These are phyloP conservation scores for Enteromius mattozi DNA, from an alignment of 2,797 vertebrate species.

Conservation along the genomic window DNA sequence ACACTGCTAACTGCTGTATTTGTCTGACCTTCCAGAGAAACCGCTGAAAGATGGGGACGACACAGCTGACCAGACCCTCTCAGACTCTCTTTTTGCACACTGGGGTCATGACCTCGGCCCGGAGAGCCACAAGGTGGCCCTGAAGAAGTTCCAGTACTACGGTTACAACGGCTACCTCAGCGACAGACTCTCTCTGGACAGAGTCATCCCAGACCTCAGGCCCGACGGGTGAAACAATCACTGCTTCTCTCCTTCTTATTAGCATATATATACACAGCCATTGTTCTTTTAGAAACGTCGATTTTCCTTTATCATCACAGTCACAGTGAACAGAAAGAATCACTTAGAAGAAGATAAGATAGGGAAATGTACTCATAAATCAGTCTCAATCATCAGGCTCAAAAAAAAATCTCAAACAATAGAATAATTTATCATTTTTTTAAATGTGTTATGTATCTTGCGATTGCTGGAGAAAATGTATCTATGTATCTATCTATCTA, in stretches of 20 bases:
- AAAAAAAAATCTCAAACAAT: too few relatives aligned
- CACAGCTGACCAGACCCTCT: constrained; percentile 82
- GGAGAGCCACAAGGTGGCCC: constrained; percentile 86
- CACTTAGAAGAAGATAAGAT: background rate
- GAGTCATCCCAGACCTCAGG: constrained; percentile 90
- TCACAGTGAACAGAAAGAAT: background rate
- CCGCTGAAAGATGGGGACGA: constrained; percentile 84
- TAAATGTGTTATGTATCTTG: background rate
- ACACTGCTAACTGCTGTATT: background rate
- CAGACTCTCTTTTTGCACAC: constrained; percentile 91
- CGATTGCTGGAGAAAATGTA: too few relatives aligned
- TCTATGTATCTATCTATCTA: too few relatives aligned
- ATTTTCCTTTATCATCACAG: background rate
- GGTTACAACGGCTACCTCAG: constrained; percentile 99
- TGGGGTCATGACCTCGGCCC: constrained; percentile 96
- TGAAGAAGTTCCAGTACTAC: constrained; percentile 97
- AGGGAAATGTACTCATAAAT: background rate
- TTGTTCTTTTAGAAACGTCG: constrained; percentile 1
- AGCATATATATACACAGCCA: background rate
- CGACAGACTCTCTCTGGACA: constrained; percentile 90
- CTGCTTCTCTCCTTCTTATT: background rate
- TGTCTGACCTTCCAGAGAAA: constrained; percentile 77
- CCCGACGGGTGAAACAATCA: constrained; percentile 87
- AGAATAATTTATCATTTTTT: too few relatives aligned
- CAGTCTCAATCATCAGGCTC: too few relatives aligned